Conservation (phyloP, 2,888 invertebrate genomes). For the Pilophorus perplexus region DNA sequence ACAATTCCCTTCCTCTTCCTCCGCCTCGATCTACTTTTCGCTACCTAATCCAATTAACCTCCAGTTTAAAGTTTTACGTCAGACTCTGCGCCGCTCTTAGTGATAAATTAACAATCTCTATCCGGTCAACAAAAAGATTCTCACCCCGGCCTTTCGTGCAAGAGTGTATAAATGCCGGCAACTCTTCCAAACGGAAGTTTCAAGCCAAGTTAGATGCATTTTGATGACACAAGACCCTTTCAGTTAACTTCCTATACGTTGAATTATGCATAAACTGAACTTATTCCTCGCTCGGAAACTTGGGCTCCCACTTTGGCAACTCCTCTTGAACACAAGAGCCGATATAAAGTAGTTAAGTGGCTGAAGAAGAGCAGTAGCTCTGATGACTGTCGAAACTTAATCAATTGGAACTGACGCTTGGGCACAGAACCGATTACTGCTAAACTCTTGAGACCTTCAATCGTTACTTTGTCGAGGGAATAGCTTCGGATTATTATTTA, state of each 20-base stretch:
- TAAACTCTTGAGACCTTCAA: too few species aligned
- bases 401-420: too few species aligned
- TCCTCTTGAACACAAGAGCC: slow-evolving; percentile 1
- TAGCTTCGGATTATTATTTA: too few species aligned
- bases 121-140: slow-evolving; percentile 19
- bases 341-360: slow-evolving; percentile 1
- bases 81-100: background rate
- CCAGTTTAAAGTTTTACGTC: slow-evolving; percentile 30
- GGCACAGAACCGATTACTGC: too few species aligned
- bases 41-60: slow-evolving; percentile 34
- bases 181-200: slow-evolving; percentile 10
- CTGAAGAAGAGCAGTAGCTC: background rate
- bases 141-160: background rate
- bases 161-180: background rate
- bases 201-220: slow-evolving; percentile 26
- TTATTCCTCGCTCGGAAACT: slow-evolving; percentile 22
- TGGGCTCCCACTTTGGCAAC: slow-evolving; percentile 2
- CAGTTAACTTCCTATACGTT: slow-evolving; percentile 32
- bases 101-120: slow-evolving; percentile 35
- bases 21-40: slow-evolving; percentile 7
- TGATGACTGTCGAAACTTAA: slow-evolving; percentile 5
- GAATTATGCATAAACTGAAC: slow-evolving; percentile 33
- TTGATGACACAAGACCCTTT: slow-evolving; percentile 34
- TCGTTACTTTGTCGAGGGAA: too few species aligned
- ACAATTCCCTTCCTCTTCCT: slow-evolving; percentile 11